Evolutionary conservation across 2,888 invertebrate genomes (phyloP).

Genomic region (Tenthredo scrophulariae): DNA sequence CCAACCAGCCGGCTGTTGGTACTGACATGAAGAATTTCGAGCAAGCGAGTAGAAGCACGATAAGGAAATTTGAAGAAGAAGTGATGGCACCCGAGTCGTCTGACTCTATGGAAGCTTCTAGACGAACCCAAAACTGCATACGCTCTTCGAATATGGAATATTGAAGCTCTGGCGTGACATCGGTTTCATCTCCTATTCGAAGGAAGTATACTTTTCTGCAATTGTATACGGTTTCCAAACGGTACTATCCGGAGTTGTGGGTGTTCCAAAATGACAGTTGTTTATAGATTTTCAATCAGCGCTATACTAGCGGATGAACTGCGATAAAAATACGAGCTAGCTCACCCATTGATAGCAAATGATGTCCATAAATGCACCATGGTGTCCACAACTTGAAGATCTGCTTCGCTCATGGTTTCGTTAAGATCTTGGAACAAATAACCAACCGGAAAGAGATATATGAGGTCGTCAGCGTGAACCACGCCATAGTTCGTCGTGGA

Average conservation of each 20-base stretch:
- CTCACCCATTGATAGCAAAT: not conserved
- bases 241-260: not conserved
- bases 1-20: not conserved
- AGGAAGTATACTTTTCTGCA: not conserved
- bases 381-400: conserved; percentile 69
- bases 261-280: not conserved
- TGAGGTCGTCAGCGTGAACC: not conserved
- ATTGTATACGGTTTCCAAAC: not conserved
- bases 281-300: not conserved
- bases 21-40: not conserved
- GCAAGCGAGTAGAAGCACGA: not conserved
- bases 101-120: not conserved
- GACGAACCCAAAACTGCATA: not conserved
- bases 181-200: not conserved
- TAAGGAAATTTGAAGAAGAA: not conserved
- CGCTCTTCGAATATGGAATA: not conserved
- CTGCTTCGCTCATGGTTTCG: conserved; percentile 60
- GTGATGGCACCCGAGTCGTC: not conserved
- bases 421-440: not conserved
- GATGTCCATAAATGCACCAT: conserved; percentile 70
- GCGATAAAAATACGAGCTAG: not conserved
- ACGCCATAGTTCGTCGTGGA: not conserved
- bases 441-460: not conserved
- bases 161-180: not conserved
- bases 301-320: not conserved